Percentiles rank a stretch among this genome's conserved stretches.
Evolutionary conservation across 1,140 invertebrate genomes (phyloP).

Genomic region (Papilio glaucus): DNA sequence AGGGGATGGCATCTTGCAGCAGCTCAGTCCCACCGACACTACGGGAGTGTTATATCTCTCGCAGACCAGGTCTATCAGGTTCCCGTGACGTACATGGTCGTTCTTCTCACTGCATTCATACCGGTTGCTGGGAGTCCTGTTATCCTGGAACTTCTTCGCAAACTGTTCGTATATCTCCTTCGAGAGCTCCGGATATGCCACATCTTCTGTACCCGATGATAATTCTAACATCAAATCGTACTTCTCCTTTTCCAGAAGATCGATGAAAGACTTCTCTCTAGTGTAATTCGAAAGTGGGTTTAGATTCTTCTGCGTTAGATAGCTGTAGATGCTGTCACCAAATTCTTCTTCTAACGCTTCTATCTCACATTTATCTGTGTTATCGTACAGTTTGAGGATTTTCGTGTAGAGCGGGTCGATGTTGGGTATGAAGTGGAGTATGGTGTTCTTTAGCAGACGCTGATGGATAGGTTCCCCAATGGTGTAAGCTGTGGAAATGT

Average conservation of each 20-base stretch:
- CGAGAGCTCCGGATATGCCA: constrained; percentile 81
- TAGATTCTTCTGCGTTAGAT: constrained; percentile 66
- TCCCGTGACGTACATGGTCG: constrained; percentile 60
- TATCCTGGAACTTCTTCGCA: constrained; percentile 74
- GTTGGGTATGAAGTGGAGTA: constrained; percentile 92
- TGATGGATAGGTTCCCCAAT: constrained; percentile 86
- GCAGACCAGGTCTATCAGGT: constrained; percentile 84
- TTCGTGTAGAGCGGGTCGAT: constrained; percentile 85
- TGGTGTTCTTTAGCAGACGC: constrained; percentile 87
- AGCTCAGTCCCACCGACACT: constrained; percentile 86
- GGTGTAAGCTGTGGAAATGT: constrained; percentile 89
- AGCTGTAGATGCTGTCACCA: constrained; percentile 84
- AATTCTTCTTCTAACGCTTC: constrained; percentile 80
- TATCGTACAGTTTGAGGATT: constrained; percentile 66
- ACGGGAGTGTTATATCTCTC: constrained; percentile 84
- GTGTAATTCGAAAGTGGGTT: constrained; percentile 69
- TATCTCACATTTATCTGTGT: constrained; percentile 76
- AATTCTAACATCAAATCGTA: constrained; percentile 87
- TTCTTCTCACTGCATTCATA: constrained; percentile 49
- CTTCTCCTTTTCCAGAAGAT: constrained; percentile 82
- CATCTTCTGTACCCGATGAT: constrained; percentile 85
- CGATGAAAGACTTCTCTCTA: constrained; percentile 84
- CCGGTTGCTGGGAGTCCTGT: constrained; percentile 57
- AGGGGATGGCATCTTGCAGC: constrained; percentile 90
- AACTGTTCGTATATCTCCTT: constrained; percentile 82